Conservation (phyloP, 1,140 invertebrate genomes). For the Saccostrea cuccullata region DNA sequence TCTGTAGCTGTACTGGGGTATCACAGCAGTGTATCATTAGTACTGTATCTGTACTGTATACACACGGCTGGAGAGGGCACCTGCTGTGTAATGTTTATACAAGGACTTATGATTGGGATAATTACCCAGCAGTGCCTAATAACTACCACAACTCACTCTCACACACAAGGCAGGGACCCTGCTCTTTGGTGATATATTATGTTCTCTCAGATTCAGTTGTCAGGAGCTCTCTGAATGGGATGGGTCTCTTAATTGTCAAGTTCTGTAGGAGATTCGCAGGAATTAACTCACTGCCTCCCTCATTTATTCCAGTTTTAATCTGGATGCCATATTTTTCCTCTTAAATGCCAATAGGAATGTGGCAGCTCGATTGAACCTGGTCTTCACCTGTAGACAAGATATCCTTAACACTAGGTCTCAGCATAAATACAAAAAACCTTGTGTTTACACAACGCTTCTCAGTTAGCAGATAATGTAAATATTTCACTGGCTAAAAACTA, state of each 20-base stretch:
- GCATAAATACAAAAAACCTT: slow-evolving; percentile 32
- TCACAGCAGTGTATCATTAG: background rate
- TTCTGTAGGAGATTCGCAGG: background rate
- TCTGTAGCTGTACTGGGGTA: background rate
- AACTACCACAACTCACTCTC: background rate
- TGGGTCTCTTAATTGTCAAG: background rate
- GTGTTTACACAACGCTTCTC: slow-evolving; percentile 29
- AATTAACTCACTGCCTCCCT: background rate
- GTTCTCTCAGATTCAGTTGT: background rate
- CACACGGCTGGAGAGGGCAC: background rate
- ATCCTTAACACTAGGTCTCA: slow-evolving; percentile 26
- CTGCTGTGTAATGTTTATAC: slow-evolving; percentile 9
- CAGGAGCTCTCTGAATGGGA: background rate
- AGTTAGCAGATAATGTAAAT: slow-evolving; percentile 36
- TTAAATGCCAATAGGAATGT: slow-evolving; percentile 29
- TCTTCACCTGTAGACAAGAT: slow-evolving; percentile 15
- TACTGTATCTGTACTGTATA: background rate
- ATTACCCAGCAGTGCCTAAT: slow-evolving; percentile 2
- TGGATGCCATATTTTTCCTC: slow-evolving; percentile 14
- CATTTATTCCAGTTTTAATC: background rate
- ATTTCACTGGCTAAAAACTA: slow-evolving; percentile 24
- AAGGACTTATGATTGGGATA: background rate
- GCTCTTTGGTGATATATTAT: no score
- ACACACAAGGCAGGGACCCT: no score
- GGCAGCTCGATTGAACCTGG: slow-evolving; percentile 19